Base-by-base conservation (phyloP, 2,113 vertebrate genomes). In the Cryptoleucopteryx plumbea region DNA sequence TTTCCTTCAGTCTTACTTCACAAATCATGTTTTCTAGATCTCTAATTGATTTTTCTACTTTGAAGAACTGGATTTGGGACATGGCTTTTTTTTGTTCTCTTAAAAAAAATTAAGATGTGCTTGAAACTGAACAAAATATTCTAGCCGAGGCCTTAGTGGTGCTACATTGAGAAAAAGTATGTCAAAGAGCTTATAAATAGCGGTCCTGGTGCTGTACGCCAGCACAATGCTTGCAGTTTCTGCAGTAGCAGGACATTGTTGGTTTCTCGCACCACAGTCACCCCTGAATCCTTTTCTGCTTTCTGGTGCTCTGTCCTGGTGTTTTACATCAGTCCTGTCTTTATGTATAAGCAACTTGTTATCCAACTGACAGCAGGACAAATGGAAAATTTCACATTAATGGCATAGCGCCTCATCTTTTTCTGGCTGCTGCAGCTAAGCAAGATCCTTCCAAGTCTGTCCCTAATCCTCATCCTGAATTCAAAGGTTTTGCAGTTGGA, bases 51-150 rank as follows among this genome's bases (percentile, higher is more conserved):
- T 93, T 75, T 72, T 7, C 21, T 74, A n/a, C 77, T 91, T 85
- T 90, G 74, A 89, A 89, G 56, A 93, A 59, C 10, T 18, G 43
- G 65, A 43, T 61, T 85, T 87, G 40, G 45, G 50, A 61, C 17
- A 29, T 15, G 34, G 6, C 1, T 21, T 11, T 45, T 82, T 70
- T 40, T 21, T 0, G 0, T 42, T 32, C 19, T 38, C 43, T 68
- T 61, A 34, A 59, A 85, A 96, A 78, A 26, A 59, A 29, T 5
- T 6, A 58, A 40, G 6, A 45, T 26, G 2, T 55, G 8, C 20
- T 91, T 93, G 77, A 82, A 94, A 91, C 16, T 13, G 40, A 68
- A 56, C 7, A 22, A 84, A 74, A 38, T 72, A 48, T 31, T 50
- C 36, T 36, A 85, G 23, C 18, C 1, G 9, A 65, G 59, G 18